Base-by-base conservation (phyloP, 53 echinoderm and acorn worm genomes). In the Apostichopus leukothele region DNA sequence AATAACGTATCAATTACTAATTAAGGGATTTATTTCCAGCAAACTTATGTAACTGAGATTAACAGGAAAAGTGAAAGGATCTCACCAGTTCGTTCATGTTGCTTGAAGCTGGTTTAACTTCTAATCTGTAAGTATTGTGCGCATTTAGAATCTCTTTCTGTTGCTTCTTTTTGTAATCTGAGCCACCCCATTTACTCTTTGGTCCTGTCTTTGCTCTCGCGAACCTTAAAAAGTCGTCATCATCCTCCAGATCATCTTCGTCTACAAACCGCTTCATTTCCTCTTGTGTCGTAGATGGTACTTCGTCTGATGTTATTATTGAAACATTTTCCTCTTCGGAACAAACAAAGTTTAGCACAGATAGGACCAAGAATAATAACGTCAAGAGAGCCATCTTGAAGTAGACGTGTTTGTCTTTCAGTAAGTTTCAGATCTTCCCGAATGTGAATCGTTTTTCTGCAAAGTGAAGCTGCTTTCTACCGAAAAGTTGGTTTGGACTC, bases 1-100 rank as follows among this genome's bases (percentile, higher is more conserved):
- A 39, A 39, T 39, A 39, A 39, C 39, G 39, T 39, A 39, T 39
- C 39, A 39, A 39, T 39, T 39, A 39, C 39, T 39, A 39, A 39
- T 39, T 39, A 39, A 39, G 39, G 39, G 8, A 50, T 39, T 39
- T 39, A 39, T 39, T 39, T 39, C 39, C 39, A 39, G 39, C 39
- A 39, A 39, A 39, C 39, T 39, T 39, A 3, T 39, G 39, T 39
- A 39, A 39, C 39, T 39, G 39, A 39, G 39, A 39, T 39, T 39
- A 39, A 39, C 39, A 39, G 2, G 39, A 39, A 57, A 57, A 57
- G 1, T 57, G 7, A 4, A 71, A 71, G 71, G 18, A 71, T 18
- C 81, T 81, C 51, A 81, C 81, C 54, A 81, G 18, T 81, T 81
- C 81, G 19, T 54, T 54, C 81, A 81, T 81, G 81, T 81, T 59